Base-by-base conservation (phyloP, 2,888 invertebrate genomes). In the Lacanobia oleracea region DNA sequence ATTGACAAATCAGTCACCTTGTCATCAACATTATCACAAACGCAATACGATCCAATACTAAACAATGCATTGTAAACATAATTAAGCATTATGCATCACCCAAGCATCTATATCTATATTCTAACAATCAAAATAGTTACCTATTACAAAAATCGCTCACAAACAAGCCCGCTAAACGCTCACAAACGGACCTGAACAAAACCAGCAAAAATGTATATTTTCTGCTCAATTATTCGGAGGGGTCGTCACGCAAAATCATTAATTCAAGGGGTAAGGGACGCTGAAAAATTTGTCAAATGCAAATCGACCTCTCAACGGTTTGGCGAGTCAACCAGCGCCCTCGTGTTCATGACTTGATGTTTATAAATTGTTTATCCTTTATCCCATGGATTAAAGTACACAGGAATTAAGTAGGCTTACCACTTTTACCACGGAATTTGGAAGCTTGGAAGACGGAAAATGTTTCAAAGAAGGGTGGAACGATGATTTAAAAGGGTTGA, bases 211-310 rank as follows among this genome's bases (percentile, higher is more conserved):
- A 89, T 89, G 87, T 88, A 88, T 89, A 90, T 88, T 91, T 91
- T 89, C 87, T 83, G 89, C 88, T 88, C 88, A 89, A 91, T 91
- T 91, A 91, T 91, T 87, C 88, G 70, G 69, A 72, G 70, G 88
- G 87, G 84, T 80, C 84, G 90, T 85, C 88, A 88, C 87, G 87
- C 86, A 77, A 82, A 87, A 89, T 89, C 91, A 91, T 91, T 91
- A 91, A 91, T 91, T 90, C 88, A 85, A 83, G 85, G 80, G 79
- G 88, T 75, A 80, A 85, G 88, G 72, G 72, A 82, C 78, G 80
- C 66, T 61, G 72, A 84, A 85, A 86, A 86, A 85, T 77, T 88
- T 88, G 89, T 89, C 89, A 89, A 89, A 89, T 88, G 88, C 88
- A 88, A 89, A 89, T 89, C 86, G 85, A 81, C 75, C 76, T 85